phyloP scores from a whole-genome alignment of 1,140 invertebrate genomes.

The Ips nitidus region DNA sequence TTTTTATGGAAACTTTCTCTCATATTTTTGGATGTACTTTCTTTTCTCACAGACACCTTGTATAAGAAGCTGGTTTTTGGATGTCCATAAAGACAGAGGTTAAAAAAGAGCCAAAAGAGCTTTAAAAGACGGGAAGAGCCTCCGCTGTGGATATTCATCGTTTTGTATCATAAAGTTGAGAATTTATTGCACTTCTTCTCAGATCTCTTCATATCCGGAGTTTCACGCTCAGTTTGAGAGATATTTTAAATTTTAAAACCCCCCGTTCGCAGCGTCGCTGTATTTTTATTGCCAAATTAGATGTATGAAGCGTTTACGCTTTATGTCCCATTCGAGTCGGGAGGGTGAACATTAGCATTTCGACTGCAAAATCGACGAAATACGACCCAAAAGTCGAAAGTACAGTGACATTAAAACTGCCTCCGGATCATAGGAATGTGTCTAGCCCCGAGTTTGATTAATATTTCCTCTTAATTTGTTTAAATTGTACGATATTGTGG shows the following conservation, averaged over 20 bases:
- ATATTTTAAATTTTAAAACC: constrained; percentile 31
- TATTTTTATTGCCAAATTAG: constrained; percentile 33
- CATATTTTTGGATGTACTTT: too few species aligned
- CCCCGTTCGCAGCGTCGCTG: constrained; percentile 17
- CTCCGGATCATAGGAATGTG: too few species aligned
- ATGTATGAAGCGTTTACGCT: constrained; percentile 28
- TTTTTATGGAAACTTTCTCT: too few species aligned
- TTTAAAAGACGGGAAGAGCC: constrained; percentile 19
- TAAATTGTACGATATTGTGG: not conserved
- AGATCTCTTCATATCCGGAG: constrained; percentile 32
- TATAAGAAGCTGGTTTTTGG: too few species aligned
- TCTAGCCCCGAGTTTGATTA: not conserved
- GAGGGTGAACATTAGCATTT: constrained; percentile 20
- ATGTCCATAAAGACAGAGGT: not conserved
- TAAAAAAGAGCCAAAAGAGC: constrained; percentile 3
- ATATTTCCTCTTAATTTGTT: not conserved
- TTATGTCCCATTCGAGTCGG: not conserved
- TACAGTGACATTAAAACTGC: too few species aligned
- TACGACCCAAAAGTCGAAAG: not conserved
- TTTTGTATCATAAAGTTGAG: constrained; percentile 30
- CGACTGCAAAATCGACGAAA: constrained; percentile 11
- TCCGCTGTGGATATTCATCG: constrained; percentile 13
- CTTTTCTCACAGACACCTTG: too few species aligned
- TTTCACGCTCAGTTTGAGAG: constrained; percentile 32
- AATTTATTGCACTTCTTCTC: constrained; percentile 28